These are phyloP conservation scores for Pseudomugil gertrudae DNA, from an alignment of 2,797 vertebrate genomes.

Conservation along the genomic window DNA sequence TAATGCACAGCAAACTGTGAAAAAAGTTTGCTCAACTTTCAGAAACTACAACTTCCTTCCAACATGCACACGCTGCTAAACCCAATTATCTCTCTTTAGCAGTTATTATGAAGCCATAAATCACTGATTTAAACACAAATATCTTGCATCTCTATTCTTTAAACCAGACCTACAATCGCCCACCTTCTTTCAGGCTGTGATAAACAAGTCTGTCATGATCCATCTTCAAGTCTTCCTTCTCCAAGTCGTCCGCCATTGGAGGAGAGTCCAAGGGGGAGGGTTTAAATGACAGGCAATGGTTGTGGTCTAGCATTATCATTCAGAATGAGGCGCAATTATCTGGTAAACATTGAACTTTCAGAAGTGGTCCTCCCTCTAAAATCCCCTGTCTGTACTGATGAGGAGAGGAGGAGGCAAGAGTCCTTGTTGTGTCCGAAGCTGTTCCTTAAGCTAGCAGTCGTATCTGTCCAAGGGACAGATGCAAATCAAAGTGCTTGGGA, in stretches of 20 bases:
- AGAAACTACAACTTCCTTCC: constrained; percentile 13
- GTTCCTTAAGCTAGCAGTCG: constrained; percentile 34
- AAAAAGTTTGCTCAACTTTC: neutral
- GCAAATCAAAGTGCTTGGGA: constrained; percentile 26
- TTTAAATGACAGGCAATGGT: constrained; percentile 80
- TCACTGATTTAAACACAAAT: constrained; percentile 41
- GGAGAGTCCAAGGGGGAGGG: constrained; percentile 75
- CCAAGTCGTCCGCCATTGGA: constrained; percentile 74
- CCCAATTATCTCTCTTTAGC: constrained; percentile 22
- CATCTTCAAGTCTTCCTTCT: constrained; percentile 70
- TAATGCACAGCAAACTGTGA: neutral
- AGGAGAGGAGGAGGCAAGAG: constrained; percentile 17
- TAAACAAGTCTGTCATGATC: constrained; percentile 80
- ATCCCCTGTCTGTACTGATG: constrained; percentile 13
- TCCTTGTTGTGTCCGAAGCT: constrained; percentile 43
- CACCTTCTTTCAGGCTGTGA: constrained; percentile 87
- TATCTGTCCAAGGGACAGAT: constrained; percentile 30
- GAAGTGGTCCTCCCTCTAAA: constrained; percentile 25
- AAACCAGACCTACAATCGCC: constrained; percentile 46
- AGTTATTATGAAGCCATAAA: constrained; percentile 39
- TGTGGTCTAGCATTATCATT: constrained; percentile 84
- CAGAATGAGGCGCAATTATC: constrained; percentile 47
- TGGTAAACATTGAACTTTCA: constrained; percentile 57
- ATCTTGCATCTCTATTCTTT: constrained; percentile 24
- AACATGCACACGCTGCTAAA: neutral